Percentiles rank a stretch among this genome's conserved stretches.
These are phyloP conservation scores for Auanema sp. DNA, from an alignment of 2,888 invertebrate genomes.

Conservation along the genomic window DNA sequence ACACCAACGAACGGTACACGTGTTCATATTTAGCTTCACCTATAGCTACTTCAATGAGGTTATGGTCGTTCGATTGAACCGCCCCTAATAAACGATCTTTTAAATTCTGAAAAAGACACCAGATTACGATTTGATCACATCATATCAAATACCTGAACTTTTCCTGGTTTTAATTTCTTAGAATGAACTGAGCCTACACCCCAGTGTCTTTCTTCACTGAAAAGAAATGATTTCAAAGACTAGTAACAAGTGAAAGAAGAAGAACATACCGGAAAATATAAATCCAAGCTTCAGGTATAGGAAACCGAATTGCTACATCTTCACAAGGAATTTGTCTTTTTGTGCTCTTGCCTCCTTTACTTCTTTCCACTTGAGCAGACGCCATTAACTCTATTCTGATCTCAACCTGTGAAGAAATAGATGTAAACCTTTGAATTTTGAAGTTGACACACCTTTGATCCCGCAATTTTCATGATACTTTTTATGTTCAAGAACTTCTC, in stretches of 20 bases:
- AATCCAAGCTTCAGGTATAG: slow-evolving; percentile 99
- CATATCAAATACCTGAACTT: slow-evolving; percentile 67
- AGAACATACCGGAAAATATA: slow-evolving; percentile 80
- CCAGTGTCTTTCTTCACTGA: slow-evolving; percentile 80
- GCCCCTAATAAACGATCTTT: slow-evolving; percentile 72
- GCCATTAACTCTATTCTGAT: slow-evolving; percentile 91
- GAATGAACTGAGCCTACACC: slow-evolving; percentile 95
- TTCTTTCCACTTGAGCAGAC: slow-evolving; percentile 71
- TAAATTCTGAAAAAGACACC: slow-evolving; percentile 51
- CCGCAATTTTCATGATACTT: slow-evolving; percentile 71
- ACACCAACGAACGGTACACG: slow-evolving; percentile 83
- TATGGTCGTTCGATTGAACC: slow-evolving; percentile 85
- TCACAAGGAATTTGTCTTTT: slow-evolving; percentile 90
- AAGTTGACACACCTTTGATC: slow-evolving; percentile 50
- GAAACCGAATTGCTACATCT: slow-evolving; percentile 88
- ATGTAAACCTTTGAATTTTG: background rate
- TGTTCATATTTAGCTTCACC: slow-evolving; percentile 50
- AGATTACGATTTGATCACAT: background rate
- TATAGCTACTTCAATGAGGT: slow-evolving; percentile 76
- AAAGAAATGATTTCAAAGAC: background rate
- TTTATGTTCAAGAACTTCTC: slow-evolving; percentile 94
- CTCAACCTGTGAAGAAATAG: slow-evolving; percentile 75
- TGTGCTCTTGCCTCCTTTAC: slow-evolving; percentile 86
- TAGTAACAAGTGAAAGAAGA: background rate
- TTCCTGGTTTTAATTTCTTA: slow-evolving; percentile 72